Base-by-base conservation (phyloP, 92 coral and sea anemone genomes). In the Parazoanthus swiftii region DNA sequence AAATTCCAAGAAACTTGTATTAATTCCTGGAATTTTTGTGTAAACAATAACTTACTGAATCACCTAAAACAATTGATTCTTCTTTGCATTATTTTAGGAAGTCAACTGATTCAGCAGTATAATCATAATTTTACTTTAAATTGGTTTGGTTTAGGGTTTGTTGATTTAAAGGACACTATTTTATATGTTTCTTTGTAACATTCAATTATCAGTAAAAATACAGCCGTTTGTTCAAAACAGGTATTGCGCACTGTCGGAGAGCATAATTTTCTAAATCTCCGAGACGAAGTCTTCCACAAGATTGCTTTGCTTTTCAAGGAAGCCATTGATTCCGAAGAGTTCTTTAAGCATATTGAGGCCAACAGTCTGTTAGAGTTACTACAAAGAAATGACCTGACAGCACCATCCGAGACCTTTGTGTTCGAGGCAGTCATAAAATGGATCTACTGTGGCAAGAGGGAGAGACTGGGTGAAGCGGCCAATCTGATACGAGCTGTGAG, bases 381-480 rank as follows among this genome's bases (percentile, higher is more conserved):
- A 38, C 56, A 68, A 0, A 88, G 91, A 14, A 44, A 89, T 43
- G 91, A 88, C 72, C 93, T 92, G 21, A 90, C 82, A 74, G 94
- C 88, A 37, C 89, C 90, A 35, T 92, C 94, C 15, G 94, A 92
- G 71, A 88, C 88, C 0, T 91, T 88, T 38, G 88, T 89, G 35
- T 90, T 90, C 80, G 76, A 88, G 26, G 85, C 88, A 3, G 89
- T 92, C 16, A 81, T 83, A 11, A 79, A 86, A 58, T 92, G 94
- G 94, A 86, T 90, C n/a, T 88, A 86, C 46, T 42, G 77, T 82
- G 80, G 88, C 88, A 85, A 88, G 82, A 86, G 77, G 16, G 72
- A 85, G 37, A 80, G 94, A 70, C 26, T 86, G 37, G 33, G 88
- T 65, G 83, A 85, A n/a, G 82, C 90, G 0, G 85, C 90, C 50